Conservation (phyloP, 2,888 invertebrate genomes). For the Suillia variegata region DNA sequence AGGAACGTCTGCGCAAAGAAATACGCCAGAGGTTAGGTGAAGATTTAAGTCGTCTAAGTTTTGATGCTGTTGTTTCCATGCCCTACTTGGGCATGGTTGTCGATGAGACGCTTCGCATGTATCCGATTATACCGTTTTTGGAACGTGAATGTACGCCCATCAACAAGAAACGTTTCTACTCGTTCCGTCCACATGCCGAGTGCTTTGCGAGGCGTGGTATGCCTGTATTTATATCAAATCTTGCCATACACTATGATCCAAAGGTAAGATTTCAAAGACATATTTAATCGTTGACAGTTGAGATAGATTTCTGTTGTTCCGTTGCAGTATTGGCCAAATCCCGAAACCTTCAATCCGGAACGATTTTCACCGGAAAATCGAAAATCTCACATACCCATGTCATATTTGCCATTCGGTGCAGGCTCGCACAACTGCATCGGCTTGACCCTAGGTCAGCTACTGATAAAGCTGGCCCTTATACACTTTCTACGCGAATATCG, state of each 20-base stretch:
- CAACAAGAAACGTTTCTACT: slow-evolving; percentile 50
- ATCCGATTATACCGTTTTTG: slow-evolving; percentile 58
- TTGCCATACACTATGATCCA: slow-evolving; percentile 57
- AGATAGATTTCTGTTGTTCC: no score
- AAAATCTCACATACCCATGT: slow-evolving; percentile 46
- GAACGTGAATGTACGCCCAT: slow-evolving; percentile 56
- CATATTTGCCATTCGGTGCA: slow-evolving; percentile 56
- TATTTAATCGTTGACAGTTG: no score
- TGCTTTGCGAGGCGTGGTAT: slow-evolving; percentile 53
- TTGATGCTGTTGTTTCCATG: slow-evolving; percentile 60
- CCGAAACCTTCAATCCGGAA: slow-evolving; percentile 57
- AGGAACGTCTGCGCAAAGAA: slow-evolving; percentile 60
- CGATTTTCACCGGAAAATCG: slow-evolving; percentile 51
- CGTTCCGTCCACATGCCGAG: slow-evolving; percentile 54
- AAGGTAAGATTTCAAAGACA: slow-evolving; percentile 48
- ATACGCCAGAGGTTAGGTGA: slow-evolving; percentile 52
- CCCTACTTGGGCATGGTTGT: slow-evolving; percentile 61
- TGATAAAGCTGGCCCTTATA: slow-evolving; percentile 55
- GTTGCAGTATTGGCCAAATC: slow-evolving; percentile 59
- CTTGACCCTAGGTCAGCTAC: slow-evolving; percentile 50
- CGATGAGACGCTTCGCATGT: slow-evolving; percentile 56
- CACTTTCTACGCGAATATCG: slow-evolving; percentile 54
- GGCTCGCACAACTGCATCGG: slow-evolving; percentile 58
- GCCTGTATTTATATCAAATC: slow-evolving; percentile 58
- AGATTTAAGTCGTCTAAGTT: slow-evolving; percentile 49